Base-by-base conservation (phyloP, 1,140 invertebrate genomes). In the Ectropis grisescens region DNA sequence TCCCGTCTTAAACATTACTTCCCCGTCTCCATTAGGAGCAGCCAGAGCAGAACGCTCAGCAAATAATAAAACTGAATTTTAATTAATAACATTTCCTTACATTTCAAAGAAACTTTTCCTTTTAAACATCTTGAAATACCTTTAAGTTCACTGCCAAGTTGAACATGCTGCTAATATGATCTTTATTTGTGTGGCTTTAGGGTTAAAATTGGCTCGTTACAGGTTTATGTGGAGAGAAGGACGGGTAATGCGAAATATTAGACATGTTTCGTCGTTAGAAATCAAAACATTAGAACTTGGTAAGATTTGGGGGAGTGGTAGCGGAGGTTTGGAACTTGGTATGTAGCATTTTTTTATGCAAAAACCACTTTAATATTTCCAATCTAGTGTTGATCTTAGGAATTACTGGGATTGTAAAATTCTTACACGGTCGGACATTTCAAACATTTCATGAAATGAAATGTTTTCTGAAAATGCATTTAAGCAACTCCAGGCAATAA, bases 221-320 rank as follows among this genome's bases (percentile, higher is more conserved):
- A n/a, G n/a, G n/a, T n/a, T 24, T 7, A 29, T 33, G 25, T 30
- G 16, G 12, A 14, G 10, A 23, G 9, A 15, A 29, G 25, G 33
- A 49, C 49, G 50, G 58, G 50, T 44, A 41, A 39, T 37, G 29
- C 31, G 45, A 51, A 68, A 57, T 68, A 68, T 64, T 58, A 60
- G 58, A 66, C 47, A 33, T 55, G 64, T 58, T 46, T 58, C 60
- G 48, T 67, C 57, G 52, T 67, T 67, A 51, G 52, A 64, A 68
- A 64, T 68, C 64, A 61, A 64, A 68, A 68, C 53, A 58, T 61
- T 64, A 53, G 34, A 37, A 57, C 56, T 43, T 47, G 40, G 25
- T 45, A 46, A 49, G 47, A 51, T 44, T 29, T 7, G 45, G 53
- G 37, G 50, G 32, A 43, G 24, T 15, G 15, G 16, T 22, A 29